Percentiles rank a stretch among this genome's conserved stretches.
These are phyloP conservation scores for Lethocerus indicus DNA, from an alignment of 1,140 invertebrate species.

Conservation along the genomic window DNA sequence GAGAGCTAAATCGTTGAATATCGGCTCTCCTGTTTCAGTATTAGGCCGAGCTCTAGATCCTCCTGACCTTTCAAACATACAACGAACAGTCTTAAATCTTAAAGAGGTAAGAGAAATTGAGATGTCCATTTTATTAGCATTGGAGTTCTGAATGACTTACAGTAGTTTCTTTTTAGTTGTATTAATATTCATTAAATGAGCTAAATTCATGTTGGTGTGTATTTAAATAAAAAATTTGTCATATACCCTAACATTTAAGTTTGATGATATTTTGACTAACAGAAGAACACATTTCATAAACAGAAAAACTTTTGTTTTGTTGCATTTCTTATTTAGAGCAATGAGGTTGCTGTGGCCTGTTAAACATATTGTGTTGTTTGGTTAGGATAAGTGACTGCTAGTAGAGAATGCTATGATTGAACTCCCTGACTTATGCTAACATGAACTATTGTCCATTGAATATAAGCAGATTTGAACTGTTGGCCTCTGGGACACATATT, in stretches of 20 bases:
- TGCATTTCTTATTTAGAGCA: too few relatives aligned
- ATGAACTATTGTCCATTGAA: too few relatives aligned
- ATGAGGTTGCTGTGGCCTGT: too few relatives aligned
- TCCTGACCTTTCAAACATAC: conserved; percentile 67
- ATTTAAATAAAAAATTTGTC: neutral
- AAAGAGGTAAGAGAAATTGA: conserved; percentile 49
- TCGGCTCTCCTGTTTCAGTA: conserved; percentile 62
- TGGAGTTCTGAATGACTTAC: neutral
- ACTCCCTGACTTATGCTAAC: too few relatives aligned
- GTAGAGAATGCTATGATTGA: too few relatives aligned
- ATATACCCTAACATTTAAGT: conserved; percentile 4
- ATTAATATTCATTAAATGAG: neutral
- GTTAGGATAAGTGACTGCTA: too few relatives aligned
- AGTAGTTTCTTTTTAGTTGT: neutral
- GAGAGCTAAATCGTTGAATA: conserved; percentile 62
- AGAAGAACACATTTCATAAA: too few relatives aligned
- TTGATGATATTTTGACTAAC: neutral
- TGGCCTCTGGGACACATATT: too few relatives aligned
- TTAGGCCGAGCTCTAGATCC: conserved; percentile 73
- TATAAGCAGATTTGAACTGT: too few relatives aligned
- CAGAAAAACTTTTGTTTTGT: too few relatives aligned
- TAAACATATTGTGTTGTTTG: too few relatives aligned
- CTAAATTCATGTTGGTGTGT: neutral
- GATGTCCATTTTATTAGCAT: neutral
- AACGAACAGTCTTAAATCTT: conserved; percentile 57